A percentile compares a stretch with the other conserved stretches of the same genome.
Evolutionary conservation across 2,113 vertebrate species (phyloP).

Genomic region (Murina feae): DNA sequence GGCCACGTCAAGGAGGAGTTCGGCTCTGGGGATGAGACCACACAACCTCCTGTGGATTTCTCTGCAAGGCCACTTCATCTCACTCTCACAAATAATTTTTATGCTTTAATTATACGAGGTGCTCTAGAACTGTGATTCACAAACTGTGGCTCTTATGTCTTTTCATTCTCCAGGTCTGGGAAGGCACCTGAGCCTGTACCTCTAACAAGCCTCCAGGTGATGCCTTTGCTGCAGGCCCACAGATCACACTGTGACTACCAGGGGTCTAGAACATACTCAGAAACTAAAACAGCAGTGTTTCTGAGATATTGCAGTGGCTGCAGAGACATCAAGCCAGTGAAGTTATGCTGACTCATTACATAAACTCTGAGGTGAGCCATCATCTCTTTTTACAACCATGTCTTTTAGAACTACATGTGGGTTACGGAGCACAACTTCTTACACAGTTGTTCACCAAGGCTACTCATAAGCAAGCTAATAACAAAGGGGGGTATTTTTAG

Average conservation of each 20-base stretch:
- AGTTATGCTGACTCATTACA: background rate
- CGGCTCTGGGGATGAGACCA: conserved; percentile 7
- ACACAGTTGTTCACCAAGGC: background rate
- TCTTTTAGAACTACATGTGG: background rate
- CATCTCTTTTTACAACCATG: background rate
- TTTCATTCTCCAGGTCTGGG: background rate
- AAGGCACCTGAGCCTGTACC: background rate
- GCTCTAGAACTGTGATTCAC: background rate
- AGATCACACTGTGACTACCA: background rate
- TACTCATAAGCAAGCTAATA: background rate
- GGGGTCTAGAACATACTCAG: background rate
- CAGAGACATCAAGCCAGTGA: background rate
- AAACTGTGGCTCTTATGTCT: background rate
- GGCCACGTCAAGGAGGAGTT: background rate
- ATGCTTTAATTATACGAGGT: background rate
- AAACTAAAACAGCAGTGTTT: background rate
- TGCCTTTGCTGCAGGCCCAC: too few relatives aligned
- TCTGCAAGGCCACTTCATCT: background rate
- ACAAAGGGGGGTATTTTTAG: background rate
- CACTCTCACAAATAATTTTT: background rate
- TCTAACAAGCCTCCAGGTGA: background rate
- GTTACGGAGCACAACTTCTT: background rate
- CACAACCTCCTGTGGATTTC: background rate
- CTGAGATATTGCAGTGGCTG: background rate
- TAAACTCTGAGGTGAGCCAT: background rate